Base-by-base conservation (phyloP, 2,797 vertebrate species). In the Karalla daura region DNA sequence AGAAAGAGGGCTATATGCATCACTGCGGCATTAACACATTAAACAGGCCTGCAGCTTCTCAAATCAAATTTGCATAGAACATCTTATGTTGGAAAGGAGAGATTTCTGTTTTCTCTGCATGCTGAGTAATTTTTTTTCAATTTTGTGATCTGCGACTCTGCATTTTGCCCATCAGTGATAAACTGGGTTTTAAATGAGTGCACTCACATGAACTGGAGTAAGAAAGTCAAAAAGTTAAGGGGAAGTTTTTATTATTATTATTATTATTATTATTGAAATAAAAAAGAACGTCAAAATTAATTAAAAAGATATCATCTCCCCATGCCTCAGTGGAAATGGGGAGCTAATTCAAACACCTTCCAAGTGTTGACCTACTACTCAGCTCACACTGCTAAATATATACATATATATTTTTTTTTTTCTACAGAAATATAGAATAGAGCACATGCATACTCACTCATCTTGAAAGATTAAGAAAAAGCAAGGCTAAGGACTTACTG, bases 241-340 rank as follows among this genome's bases (percentile, higher is more conserved):
- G 39, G 53, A 61, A 53, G 43, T 68, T 72, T 63, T 66, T 53
- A 5, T 30, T 6, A n/a, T 0, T 2, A 21, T n/a, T n/a, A n/a
- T n/a, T n/a, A n/a, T n/a, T n/a, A n/a, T n/a, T n/a, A n/a, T n/a
- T n/a, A n/a, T n/a, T n/a, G 11, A 18, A 47, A 13, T 36, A 23
- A 18, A 21, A 56, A 51, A 43, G 49, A 52, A 50, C 70, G 55
- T 73, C 46, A 45, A 74, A 88, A 78, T 85, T 81, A 84, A 90
- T 88, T 85, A 75, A 83, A 83, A 62, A 65, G 66, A 83, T 86
- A 86, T 59, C 63, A 84, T 88, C 85, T 85, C n/a, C 21, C 60
- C 62, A 63, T 45, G 73, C 58, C 63, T 70, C 61, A 18, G 8
- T 75, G 64, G 63, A 65, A 79, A 82, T 21, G 58, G 63, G 52